Evolutionary conservation across 2,113 vertebrate species (phyloP).

Genomic region (Gracilinanus agilis): DNA sequence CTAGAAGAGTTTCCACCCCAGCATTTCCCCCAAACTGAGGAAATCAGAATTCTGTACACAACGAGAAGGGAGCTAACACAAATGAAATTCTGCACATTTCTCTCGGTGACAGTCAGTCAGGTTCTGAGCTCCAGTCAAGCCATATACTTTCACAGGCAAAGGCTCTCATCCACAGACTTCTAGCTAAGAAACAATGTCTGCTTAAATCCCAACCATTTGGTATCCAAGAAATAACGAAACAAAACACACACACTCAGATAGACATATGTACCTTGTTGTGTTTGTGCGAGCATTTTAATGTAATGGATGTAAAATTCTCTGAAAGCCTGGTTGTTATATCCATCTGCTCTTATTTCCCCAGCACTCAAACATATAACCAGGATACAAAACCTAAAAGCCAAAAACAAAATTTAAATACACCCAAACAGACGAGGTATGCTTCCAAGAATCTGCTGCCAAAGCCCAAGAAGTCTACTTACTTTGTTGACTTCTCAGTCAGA

Average conservation of each 20-base stretch:
- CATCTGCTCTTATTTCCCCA: constrained; percentile 79
- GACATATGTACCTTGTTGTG: constrained; percentile 77
- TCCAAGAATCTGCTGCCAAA: constrained; percentile 62
- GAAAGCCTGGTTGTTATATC: constrained; percentile 76
- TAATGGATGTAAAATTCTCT: constrained; percentile 75
- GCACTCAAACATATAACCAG: constrained; percentile 69
- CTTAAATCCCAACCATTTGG: constrained; percentile 71
- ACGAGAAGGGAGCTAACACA: neutral
- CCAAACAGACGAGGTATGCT: constrained; percentile 74
- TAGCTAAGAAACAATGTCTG: constrained; percentile 65
- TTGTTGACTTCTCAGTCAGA: constrained; percentile 63
- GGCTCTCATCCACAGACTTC: constrained; percentile 51
- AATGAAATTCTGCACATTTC: neutral
- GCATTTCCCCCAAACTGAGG: neutral
- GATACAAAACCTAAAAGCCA: constrained; percentile 77
- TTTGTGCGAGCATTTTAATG: constrained; percentile 57
- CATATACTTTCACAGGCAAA: neutral
- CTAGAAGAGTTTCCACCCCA: neutral
- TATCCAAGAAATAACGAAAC: constrained; percentile 72
- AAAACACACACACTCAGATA: constrained; percentile 77
- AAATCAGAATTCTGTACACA: neutral
- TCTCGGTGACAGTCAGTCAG: neutral
- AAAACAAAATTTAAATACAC: constrained; percentile 79
- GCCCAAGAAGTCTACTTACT: constrained; percentile 36
- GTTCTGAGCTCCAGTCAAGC: neutral